These are phyloP conservation scores for Dinomys branickii DNA, from an alignment of 2,113 vertebrate genomes.

Conservation along the genomic window DNA sequence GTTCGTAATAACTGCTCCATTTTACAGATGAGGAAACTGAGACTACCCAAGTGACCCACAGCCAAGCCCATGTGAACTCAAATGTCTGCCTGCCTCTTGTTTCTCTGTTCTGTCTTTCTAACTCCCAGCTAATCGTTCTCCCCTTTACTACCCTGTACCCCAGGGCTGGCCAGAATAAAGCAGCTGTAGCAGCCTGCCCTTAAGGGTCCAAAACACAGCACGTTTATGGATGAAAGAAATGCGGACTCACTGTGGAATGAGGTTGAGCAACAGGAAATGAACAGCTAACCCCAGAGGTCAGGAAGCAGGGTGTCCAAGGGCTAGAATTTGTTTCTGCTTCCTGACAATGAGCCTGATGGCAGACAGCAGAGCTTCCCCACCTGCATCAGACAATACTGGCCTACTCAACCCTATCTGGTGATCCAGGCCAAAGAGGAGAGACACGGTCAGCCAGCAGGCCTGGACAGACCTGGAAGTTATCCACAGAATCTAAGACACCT, in stretches of 20 bases:
- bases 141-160: no score
- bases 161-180: not conserved
- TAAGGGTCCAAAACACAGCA: not conserved
- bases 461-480: not conserved
- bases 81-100: not conserved
- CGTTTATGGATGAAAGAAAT: not conserved
- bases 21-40: not conserved
- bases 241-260: not conserved
- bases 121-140: not conserved
- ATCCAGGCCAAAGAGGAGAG: not conserved
- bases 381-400: not conserved
- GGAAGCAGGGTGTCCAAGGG: not conserved
- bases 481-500: not conserved
- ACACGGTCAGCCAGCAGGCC: not conserved
- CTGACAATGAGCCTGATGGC: not conserved
- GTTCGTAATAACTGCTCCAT: not conserved
- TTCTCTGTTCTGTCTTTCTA: not conserved
- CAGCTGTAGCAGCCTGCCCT: not conserved
- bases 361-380: not conserved
- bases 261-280: not conserved
- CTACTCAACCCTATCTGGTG: not conserved
- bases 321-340: slow-evolving; percentile 1
- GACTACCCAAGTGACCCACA: not conserved
- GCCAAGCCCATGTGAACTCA: not conserved
- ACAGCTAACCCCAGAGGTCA: not conserved